Conservation (phyloP, 2,888 invertebrate species). For the Drosophila conformis region DNA sequence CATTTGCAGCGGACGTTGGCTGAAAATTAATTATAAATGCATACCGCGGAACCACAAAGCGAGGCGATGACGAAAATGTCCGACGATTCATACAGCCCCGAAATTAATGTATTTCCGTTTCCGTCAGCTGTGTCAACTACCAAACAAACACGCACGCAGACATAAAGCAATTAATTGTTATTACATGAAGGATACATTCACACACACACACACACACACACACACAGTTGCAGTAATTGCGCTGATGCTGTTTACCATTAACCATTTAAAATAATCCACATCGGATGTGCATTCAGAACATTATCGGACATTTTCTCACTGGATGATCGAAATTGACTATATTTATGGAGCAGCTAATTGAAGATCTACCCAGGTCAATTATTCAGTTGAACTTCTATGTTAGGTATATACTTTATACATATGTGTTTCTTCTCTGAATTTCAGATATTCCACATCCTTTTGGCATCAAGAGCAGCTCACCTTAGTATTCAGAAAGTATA, state of each 20-base stretch:
- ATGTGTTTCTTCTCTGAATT: not conserved
- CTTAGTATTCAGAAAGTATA: not conserved
- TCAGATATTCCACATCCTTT: not conserved
- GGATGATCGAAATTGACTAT: not conserved
- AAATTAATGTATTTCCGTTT: constrained; percentile 72
- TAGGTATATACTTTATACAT: not conserved
- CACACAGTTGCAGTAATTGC: not conserved
- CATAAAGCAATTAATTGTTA: constrained; percentile 69
- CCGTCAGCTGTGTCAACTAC: constrained; percentile 46
- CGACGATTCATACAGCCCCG: constrained; percentile 59
- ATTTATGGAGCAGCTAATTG: not conserved
- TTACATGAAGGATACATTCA: constrained; percentile 58
- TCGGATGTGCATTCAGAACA: not conserved
- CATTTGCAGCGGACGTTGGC: not conserved
- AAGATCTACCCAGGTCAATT: not conserved
- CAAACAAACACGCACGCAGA: constrained; percentile 23
- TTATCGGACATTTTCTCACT: not conserved
- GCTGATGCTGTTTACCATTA: not conserved
- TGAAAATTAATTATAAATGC: constrained; percentile 12
- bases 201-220: constrained; percentile 13
- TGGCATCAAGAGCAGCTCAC: not conserved
- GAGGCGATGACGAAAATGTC: constrained; percentile 46
- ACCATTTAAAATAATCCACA: not conserved
- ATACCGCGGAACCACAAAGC: not conserved
- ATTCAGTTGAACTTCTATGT: not conserved